A percentile compares a stretch with the other conserved stretches of the same genome.
Conservation (phyloP, 53 echinoderm and acorn worm genomes). For the Pentamera pediparva region DNA sequence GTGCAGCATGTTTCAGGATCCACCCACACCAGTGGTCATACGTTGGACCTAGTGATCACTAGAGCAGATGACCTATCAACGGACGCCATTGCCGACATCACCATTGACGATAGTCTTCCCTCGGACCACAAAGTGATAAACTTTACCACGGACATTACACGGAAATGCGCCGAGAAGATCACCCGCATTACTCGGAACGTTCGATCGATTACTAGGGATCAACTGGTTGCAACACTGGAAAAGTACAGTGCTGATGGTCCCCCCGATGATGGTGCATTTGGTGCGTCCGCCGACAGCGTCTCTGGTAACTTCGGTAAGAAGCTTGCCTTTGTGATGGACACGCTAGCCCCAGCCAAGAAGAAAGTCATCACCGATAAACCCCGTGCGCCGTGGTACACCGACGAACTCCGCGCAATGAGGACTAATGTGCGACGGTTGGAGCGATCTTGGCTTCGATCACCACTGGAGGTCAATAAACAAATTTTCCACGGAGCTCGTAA, state of each 20-base stretch:
- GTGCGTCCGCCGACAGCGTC: not conserved
- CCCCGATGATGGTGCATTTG: not conserved
- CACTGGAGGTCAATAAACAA: not conserved
- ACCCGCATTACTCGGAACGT: not conserved
- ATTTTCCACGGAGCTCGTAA: slow-evolving; percentile 7
- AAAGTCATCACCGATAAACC: not conserved
- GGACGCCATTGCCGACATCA: not conserved
- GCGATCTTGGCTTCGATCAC: not conserved
- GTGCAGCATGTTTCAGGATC: not conserved
- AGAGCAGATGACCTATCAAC: not conserved
- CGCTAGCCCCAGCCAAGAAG: not conserved
- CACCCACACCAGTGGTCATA: slow-evolving; percentile 3
- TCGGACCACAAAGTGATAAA: not conserved
- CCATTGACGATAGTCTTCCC: not conserved
- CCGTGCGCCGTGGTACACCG: not conserved
- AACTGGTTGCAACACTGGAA: not conserved
- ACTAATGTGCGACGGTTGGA: not conserved
- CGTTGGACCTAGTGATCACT: slow-evolving; percentile 2
- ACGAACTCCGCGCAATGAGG: not conserved
- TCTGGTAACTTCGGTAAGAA: not conserved
- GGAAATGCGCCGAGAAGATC: not conserved
- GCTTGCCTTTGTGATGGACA: not conserved
- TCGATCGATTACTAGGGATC: not conserved
- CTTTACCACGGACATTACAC: not conserved
- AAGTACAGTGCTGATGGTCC: not conserved